Percentiles rank a stretch among this genome's conserved stretches.
Evolutionary conservation across 2,888 invertebrate species (phyloP).

Genomic region (Meloe dianella): DNA sequence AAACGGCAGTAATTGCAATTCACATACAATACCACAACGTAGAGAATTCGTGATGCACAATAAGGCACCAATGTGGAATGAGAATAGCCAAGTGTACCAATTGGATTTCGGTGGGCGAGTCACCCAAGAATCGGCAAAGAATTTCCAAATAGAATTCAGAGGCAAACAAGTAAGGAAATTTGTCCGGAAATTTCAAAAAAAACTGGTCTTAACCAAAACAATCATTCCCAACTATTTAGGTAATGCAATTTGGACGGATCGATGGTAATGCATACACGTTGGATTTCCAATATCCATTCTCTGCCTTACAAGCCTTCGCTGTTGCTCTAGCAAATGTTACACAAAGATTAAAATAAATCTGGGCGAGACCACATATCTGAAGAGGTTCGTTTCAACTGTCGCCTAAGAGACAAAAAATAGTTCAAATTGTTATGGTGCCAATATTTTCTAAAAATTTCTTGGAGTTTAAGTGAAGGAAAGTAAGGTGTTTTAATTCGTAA

Average conservation of each 20-base stretch:
- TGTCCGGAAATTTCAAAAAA: too few species aligned
- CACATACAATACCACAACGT: constrained; percentile 62
- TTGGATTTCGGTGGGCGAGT: constrained; percentile 98
- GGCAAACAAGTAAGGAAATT: constrained; percentile 87
- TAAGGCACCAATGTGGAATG: constrained; percentile 92
- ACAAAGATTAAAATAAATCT: constrained; percentile 83
- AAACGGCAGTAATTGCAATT: constrained; percentile 58
- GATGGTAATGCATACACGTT: constrained; percentile 98
- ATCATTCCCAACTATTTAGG: too few species aligned
- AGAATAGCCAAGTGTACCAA: constrained; percentile 98
- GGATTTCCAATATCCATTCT: constrained; percentile 99
- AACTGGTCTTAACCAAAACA: too few species aligned
- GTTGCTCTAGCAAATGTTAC: constrained; percentile 97
- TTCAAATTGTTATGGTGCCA: constrained; percentile 23
- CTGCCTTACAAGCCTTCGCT: constrained; percentile 97
- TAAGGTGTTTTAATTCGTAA: constrained; percentile 1
- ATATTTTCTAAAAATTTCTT: constrained; percentile 14
- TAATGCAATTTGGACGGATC: constrained; percentile 99
- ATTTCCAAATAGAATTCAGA: constrained; percentile 97
- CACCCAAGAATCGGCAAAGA: constrained; percentile 99
- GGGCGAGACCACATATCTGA: constrained; percentile 13
- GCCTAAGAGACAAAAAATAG: constrained; percentile 5
- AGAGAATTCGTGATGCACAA: constrained; percentile 95
- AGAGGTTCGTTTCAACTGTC: neutral
- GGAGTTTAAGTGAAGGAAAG: constrained; percentile 10